Base-by-base conservation (phyloP, 2,113 vertebrate genomes). In the Petroica traversi region DNA sequence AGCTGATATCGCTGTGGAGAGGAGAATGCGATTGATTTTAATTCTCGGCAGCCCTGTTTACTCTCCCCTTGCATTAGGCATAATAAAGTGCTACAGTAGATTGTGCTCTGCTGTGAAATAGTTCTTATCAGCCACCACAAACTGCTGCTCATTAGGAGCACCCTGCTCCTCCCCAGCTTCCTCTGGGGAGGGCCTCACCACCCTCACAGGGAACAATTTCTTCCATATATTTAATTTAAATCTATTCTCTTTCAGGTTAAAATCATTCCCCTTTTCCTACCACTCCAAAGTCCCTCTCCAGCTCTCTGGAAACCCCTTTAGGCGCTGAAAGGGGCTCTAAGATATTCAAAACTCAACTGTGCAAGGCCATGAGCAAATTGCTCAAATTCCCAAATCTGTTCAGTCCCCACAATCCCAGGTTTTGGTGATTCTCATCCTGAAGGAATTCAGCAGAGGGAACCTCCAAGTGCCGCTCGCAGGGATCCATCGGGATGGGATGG, bases 21-120 rank as follows among this genome's bases (percentile, higher is more conserved):
- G 78, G 89, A 97, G 93, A 95, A 97, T 97, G 92, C 91, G 85
- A 97, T 96, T 95, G 92, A 96, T 96, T 97, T 93, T 85, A 88
- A 97, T 97, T 96, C 96, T 97, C 55, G 1, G 92, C 95, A 96
- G 94, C 95, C 91, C 93, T 96, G 92, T 96, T 97, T 96, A 89
- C 89, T 92, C 95, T 95, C 91, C 79, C 93, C 76, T 92, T 94
- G 96, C 89, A 97, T 95, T 94, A 97, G 92, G 68, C 95, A 96
- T 89, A 97, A 97, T 96, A 89, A 97, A 96, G 93, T 95, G 91
- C 81, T 96, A 94, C 88, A 96, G 91, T 66, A 73, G 95, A 95
- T 95, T 80, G 85, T 89, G 83, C 49, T 83, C 85, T 62, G 45
- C 69, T 79, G 76, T 59, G 62, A 93, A 96, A 77, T 46, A 82